Conservation (phyloP, 2,113 vertebrate genomes). For the Mus pahari region DNA sequence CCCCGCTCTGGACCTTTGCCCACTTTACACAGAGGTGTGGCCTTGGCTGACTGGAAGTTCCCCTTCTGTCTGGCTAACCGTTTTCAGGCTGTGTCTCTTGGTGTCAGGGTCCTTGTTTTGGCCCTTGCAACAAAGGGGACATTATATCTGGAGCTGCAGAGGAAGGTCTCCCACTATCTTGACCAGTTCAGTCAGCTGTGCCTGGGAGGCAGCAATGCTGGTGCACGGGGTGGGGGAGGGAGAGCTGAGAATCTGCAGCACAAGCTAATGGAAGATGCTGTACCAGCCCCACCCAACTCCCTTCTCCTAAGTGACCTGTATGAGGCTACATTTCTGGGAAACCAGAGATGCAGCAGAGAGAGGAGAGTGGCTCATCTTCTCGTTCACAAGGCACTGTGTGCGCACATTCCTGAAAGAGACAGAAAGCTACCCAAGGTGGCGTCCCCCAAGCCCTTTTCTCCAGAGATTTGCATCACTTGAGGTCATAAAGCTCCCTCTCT, state of each 20-base stretch:
- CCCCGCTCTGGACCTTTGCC: not conserved
- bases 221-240: not conserved
- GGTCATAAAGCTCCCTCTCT: not conserved
- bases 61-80: not conserved
- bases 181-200: not conserved
- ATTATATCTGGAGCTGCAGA: not conserved
- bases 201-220: not conserved
- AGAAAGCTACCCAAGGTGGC: not conserved
- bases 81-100: not conserved
- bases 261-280: not conserved
- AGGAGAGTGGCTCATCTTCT: not conserved
- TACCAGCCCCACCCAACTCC: not conserved
- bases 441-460: not conserved
- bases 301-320: not conserved
- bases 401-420: slow-evolving; percentile 53
- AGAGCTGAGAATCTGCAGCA: not conserved
- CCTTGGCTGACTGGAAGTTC: not conserved
- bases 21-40: not conserved
- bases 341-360: not conserved
- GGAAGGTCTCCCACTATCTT: not conserved
- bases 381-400: not conserved
- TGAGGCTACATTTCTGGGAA: slow-evolving; percentile 12
- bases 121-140: not conserved
- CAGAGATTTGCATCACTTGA: not conserved
- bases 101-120: not conserved